Percentiles rank a stretch among this genome's conserved stretches.
Evolutionary conservation across 2,888 invertebrate species (phyloP).

Genomic region (Tetragonula carbonaria): DNA sequence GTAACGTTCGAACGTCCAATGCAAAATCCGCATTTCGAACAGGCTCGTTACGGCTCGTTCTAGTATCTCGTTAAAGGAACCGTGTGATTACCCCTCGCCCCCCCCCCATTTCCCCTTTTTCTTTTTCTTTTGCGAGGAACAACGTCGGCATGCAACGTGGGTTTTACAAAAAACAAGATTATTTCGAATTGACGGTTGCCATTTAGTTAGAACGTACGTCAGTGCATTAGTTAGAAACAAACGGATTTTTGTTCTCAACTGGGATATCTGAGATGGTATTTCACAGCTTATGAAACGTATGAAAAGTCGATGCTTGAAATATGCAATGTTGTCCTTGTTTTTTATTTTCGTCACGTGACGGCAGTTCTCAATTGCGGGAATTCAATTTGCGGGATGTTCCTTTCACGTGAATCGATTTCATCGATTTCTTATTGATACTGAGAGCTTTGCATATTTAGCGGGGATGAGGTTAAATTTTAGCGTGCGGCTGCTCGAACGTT

Average conservation of each 20-base stretch:
- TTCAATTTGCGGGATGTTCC: background rate
- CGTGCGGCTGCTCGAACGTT: too few species aligned
- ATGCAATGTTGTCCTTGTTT: background rate
- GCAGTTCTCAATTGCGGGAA: background rate
- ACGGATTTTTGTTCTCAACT: background rate
- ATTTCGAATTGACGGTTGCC: background rate
- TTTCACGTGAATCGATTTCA: too few species aligned
- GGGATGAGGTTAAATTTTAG: too few species aligned
- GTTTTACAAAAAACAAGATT: background rate
- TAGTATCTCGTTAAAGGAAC: background rate
- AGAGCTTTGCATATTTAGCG: too few species aligned
- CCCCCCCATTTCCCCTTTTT: too few species aligned
- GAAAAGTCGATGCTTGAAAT: background rate
- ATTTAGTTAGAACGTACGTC: background rate
- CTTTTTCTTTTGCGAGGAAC: background rate
- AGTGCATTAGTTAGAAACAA: background rate
- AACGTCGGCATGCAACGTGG: background rate
- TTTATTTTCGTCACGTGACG: background rate
- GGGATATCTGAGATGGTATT: background rate
- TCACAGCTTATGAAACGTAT: conserved; percentile 3
- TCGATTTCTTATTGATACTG: too few species aligned
- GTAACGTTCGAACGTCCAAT: background rate
- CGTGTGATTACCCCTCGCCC: too few species aligned
- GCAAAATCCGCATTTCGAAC: background rate
- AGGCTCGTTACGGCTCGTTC: background rate